These are phyloP conservation scores for Opisthograptis luteolata DNA, from an alignment of 2,888 invertebrate genomes.

Conservation along the genomic window DNA sequence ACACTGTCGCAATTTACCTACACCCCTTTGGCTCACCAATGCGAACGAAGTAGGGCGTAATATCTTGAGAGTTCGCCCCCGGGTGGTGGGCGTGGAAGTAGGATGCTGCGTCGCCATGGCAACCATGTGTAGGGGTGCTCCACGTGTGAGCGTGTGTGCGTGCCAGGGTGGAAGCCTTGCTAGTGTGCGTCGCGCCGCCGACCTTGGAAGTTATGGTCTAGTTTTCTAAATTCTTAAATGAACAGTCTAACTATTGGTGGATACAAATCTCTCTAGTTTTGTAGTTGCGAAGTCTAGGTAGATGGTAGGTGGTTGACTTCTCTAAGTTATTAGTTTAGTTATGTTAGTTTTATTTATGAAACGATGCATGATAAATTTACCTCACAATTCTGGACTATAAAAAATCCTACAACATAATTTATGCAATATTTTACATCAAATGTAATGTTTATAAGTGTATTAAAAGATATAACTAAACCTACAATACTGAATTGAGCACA, in stretches of 20 bases:
- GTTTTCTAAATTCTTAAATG: conserved; percentile 48
- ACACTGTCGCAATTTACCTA: conserved; percentile 66
- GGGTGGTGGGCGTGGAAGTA: conserved; percentile 84
- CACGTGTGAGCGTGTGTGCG: conserved; percentile 58
- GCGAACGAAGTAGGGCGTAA: conserved; percentile 82
- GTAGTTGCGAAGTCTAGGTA: too few species aligned
- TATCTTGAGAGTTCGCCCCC: conserved; percentile 82
- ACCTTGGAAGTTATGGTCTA: conserved; percentile 80
- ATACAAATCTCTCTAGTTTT: background rate
- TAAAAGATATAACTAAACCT: background rate
- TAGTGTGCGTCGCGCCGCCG: conserved; percentile 54
- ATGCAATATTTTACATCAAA: too few species aligned
- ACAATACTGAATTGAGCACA: conserved; percentile 5
- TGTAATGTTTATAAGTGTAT: background rate
- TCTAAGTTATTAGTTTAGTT: background rate
- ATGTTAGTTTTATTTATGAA: too few species aligned
- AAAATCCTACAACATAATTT: too few species aligned
- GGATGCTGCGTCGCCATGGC: conserved; percentile 86
- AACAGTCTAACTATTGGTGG: conserved; percentile 22
- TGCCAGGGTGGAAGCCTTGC: conserved; percentile 59
- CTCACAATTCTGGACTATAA: too few species aligned
- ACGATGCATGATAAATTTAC: too few species aligned
- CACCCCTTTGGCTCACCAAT: conserved; percentile 82
- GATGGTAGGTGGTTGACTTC: background rate
- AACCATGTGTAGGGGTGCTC: conserved; percentile 79